Evolutionary conservation across 2,797 vertebrate genomes (phyloP), one percentile per base, ranked within the genome.

Genomic region (Channallabes apus): DNA sequence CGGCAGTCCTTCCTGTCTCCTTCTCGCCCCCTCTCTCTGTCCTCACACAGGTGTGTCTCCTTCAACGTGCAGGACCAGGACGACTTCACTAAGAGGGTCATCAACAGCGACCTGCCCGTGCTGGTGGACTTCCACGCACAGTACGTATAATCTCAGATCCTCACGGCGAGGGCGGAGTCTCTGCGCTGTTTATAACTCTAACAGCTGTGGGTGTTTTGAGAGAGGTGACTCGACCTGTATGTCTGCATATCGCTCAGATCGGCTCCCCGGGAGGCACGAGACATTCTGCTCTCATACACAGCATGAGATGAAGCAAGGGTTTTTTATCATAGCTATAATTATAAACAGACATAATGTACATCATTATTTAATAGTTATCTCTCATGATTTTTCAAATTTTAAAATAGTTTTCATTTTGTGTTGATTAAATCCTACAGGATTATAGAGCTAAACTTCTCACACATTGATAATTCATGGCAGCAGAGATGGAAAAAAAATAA

Each of bases 111-210:
- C 1, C 96, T 96, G 4, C 98, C 98, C 0, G 94, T 99, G 38
- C 93, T 99, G 71, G 94, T 99, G 80, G 98, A 99, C 91, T 99
- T 99, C 90, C 97, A 99, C 0, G 98, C 98, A 0, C 96, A 97
- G 98, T 99, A 85, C 20, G 88, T 89, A 69, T 73, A n/a, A n/a
- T n/a, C 35, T 56, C 58, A 54, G 22, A 12, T 72, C 38, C 22
- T 24, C 24, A 4, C 6, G 4, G 12, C 0, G n/a, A 15, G 69
- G 69, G 69, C 38, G 12, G 68, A 46, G 68, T 27, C 51, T 51
- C 41, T 3, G 41, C 3, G 41, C 24, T 7, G 35, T n/a, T 54
- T 41, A 11, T 22, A 20, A 41, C 3, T 9, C 68, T 38, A 64
- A 64, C 5, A 2, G 68, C 32, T 12, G 68, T 71, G 8, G 22